Conservation (phyloP, 2,888 invertebrate species). For the Drosophila nr. medialis region DNA sequence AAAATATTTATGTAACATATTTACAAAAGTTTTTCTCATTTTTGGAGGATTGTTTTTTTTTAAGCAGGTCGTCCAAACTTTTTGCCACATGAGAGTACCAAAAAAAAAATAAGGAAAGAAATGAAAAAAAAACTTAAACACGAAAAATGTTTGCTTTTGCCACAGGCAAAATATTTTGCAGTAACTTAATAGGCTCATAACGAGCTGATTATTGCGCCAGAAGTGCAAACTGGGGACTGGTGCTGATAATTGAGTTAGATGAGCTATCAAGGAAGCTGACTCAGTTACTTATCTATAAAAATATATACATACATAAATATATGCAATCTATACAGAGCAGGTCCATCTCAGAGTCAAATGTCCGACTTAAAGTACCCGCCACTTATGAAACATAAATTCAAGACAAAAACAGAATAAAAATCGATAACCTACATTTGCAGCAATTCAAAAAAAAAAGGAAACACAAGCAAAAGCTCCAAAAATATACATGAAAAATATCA, state of each 20-base stretch:
- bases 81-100: slow-evolving; percentile 41
- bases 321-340: background rate
- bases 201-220: slow-evolving; percentile 44
- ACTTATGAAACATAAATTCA: slow-evolving; percentile 49
- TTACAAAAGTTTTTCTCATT: slow-evolving; percentile 37
- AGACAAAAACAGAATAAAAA: slow-evolving; percentile 50
- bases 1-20: slow-evolving; percentile 47
- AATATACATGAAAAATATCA: slow-evolving; percentile 23
- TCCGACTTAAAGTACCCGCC: slow-evolving; percentile 15
- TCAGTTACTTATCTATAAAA: background rate
- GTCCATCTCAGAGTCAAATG: background rate
- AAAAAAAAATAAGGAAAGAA: background rate
- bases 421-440: slow-evolving; percentile 73
- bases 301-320: background rate
- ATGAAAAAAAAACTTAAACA: background rate
- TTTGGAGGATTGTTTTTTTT: slow-evolving; percentile 9
- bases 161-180: slow-evolving; percentile 12
- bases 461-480: slow-evolving; percentile 40
- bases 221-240: slow-evolving; percentile 12
- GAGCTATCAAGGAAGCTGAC: background rate
- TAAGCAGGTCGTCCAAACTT: slow-evolving; percentile 50
- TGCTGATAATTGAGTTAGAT: slow-evolving; percentile 30
- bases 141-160: slow-evolving; percentile 25
- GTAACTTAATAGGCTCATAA: slow-evolving; percentile 41
- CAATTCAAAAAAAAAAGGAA: slow-evolving; percentile 14